Percentiles rank a stretch among this genome's conserved stretches.
phyloP scores from a whole-genome alignment of 1,140 invertebrate species.

The Cyphomyrmex costatus region DNA sequence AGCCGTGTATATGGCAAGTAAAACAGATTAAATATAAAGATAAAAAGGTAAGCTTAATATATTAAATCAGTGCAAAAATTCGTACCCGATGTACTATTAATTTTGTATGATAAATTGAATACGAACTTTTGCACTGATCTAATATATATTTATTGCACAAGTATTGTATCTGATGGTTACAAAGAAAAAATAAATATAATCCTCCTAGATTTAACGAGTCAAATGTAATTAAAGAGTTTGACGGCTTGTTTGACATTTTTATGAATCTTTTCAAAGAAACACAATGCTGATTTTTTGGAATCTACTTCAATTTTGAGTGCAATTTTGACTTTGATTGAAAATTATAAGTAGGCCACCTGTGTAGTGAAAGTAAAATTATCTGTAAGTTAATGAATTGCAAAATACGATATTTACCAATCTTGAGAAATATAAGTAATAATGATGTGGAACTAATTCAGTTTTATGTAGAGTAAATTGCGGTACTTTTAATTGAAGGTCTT shows the following conservation, averaged over 20 bases:
- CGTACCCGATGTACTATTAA: too few species aligned
- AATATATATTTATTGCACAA: background rate
- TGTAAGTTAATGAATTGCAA: slow-evolving; percentile 25
- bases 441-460: slow-evolving; percentile 17
- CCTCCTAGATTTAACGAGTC: background rate
- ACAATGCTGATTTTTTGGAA: background rate
- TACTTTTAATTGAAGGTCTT: slow-evolving; percentile 9
- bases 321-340: background rate
- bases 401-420: background rate
- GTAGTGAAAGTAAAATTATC: slow-evolving; percentile 29
- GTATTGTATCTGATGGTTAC: background rate
- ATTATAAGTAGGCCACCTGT: background rate
- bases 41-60: background rate
- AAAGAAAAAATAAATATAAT: background rate
- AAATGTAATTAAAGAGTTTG: background rate
- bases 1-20: too few species aligned
- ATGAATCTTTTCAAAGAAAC: background rate
- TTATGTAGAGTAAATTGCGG: background rate
- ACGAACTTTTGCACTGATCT: too few species aligned
- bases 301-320: background rate
- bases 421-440: background rate
- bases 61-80: too few species aligned
- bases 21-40: background rate
- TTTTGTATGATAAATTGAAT: too few species aligned
- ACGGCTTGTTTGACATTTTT: background rate